Conservation (phyloP, 2,797 vertebrate genomes). For the Rousettus madagascariensis region DNA sequence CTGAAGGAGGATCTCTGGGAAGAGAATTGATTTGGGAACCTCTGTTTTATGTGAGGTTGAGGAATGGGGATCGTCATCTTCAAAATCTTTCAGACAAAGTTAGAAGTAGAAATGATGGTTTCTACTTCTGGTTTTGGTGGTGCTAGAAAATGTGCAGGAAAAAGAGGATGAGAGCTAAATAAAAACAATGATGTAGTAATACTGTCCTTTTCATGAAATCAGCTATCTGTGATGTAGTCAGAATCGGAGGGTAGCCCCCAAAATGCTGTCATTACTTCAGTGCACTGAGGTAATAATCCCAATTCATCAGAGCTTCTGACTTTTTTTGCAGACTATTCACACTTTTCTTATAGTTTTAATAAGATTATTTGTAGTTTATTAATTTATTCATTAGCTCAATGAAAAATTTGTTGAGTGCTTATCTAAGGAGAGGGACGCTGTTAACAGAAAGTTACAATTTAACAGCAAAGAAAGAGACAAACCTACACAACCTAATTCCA, state of each 20-base stretch:
- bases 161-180: background rate
- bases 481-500: background rate
- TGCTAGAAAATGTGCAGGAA: background rate
- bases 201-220: background rate
- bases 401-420: background rate
- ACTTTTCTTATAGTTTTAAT: background rate
- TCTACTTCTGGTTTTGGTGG: background rate
- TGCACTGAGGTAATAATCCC: fast-evolving
- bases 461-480: background rate
- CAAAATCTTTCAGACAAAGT: background rate
- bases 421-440: background rate
- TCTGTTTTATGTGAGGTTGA: background rate
- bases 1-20: background rate
- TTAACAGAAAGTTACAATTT: background rate
- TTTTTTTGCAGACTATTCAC: background rate
- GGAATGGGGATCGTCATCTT: background rate
- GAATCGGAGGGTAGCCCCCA: background rate
- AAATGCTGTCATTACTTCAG: too few relatives aligned
- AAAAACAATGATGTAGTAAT: background rate
- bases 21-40: background rate
- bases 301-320: background rate
- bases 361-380: background rate
- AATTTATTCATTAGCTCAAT: background rate
- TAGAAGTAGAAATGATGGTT: background rate
- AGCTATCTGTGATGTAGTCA: background rate